Conservation (phyloP, 2,113 vertebrate genomes). For the Podiceps cristatus region DNA sequence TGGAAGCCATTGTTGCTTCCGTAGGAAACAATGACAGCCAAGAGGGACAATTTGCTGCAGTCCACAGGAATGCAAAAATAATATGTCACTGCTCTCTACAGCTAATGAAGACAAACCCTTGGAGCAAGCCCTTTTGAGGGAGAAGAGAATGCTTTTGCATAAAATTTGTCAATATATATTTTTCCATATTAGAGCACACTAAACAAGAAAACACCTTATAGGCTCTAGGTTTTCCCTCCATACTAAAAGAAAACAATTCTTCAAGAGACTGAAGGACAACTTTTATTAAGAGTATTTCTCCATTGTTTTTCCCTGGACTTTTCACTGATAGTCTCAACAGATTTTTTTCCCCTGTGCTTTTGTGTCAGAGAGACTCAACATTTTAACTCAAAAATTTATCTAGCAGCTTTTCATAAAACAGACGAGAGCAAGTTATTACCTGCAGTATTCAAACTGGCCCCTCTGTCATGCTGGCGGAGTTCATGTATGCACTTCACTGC, state of each 20-base stretch:
- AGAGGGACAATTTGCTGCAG: slow-evolving; percentile 49
- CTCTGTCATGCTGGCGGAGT: too few relatives aligned
- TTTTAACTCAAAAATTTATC: background rate
- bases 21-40: slow-evolving; percentile 62
- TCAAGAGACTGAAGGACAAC: background rate
- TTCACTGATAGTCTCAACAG: background rate
- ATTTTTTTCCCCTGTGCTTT: background rate
- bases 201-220: background rate
- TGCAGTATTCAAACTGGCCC: background rate
- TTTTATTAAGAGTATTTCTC: background rate
- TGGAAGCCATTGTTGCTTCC: slow-evolving; percentile 48
- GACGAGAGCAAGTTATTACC: background rate
- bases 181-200: background rate
- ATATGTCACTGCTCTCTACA: background rate
- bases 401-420: background rate
- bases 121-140: background rate
- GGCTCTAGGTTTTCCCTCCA: background rate
- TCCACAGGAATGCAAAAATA: slow-evolving; percentile 46
- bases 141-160: background rate
- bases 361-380: background rate
- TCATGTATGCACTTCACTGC: background rate
- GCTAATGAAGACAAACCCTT: slow-evolving; percentile 28
- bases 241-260: background rate
- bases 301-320: background rate
- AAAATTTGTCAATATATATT: background rate